A percentile compares a stretch with the other conserved stretches of the same genome.
Conservation (phyloP, 1,140 invertebrate genomes). For the Lordiphosa stackelbergi region DNA sequence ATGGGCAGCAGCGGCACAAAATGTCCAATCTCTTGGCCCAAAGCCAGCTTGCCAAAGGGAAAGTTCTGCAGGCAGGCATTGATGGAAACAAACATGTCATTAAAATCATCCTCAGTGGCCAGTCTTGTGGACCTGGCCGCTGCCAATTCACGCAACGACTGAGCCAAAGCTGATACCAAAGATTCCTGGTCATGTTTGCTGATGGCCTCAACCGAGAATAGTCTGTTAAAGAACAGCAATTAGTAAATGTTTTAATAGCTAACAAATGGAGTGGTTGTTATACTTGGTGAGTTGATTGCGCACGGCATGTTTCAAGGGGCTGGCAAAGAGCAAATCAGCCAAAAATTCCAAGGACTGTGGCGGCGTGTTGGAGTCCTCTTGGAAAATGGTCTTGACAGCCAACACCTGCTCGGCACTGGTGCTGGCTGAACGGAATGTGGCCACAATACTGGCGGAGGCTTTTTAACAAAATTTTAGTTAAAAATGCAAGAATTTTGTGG, state of each 20-base stretch:
- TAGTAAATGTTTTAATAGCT: not conserved
- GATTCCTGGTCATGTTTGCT: constrained; percentile 12
- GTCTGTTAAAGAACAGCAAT: constrained; percentile 10
- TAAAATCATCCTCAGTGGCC: constrained; percentile 3
- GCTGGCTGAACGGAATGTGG: constrained; percentile 18
- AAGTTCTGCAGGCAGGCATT: constrained; percentile 50
- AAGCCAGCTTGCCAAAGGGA: constrained; percentile 30
- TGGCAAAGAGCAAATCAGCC: constrained; percentile 35
- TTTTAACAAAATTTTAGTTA: not conserved
- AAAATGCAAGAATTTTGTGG: not conserved
- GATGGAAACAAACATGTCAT: constrained; percentile 44
- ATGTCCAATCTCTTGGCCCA: constrained; percentile 10
- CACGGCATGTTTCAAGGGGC: constrained; percentile 48
- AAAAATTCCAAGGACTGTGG: constrained; percentile 20
- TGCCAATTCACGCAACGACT: constrained; percentile 16
- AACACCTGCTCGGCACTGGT: constrained; percentile 34
- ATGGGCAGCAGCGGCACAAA: constrained; percentile 32
- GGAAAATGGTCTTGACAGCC: constrained; percentile 17
- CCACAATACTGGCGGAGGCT: constrained; percentile 24
- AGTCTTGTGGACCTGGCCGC: rapidly evolving
- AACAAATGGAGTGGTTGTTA: not conserved
- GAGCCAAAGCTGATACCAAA: constrained; percentile 18
- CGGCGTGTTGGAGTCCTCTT: not conserved
- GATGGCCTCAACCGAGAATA: constrained; percentile 34
- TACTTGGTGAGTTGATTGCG: constrained; percentile 48